A percentile compares a stretch with the other conserved stretches of the same genome.
phyloP scores from a whole-genome alignment of 2,797 vertebrate genomes.

The Nyctibius grandis region DNA sequence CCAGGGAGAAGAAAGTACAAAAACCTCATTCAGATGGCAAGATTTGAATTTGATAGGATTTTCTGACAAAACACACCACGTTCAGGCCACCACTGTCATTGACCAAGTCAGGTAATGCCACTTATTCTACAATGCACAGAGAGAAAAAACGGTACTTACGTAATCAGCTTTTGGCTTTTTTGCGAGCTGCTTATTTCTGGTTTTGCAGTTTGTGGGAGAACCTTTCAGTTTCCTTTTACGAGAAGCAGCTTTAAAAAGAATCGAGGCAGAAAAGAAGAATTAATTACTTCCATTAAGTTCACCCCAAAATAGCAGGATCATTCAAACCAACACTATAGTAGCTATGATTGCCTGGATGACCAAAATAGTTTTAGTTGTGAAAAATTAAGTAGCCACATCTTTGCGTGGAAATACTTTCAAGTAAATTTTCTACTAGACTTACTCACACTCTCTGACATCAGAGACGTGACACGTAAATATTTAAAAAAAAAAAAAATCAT shows the following conservation, averaged over 20 bases:
- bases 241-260: conserved; percentile 61
- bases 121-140: neutral
- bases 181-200: conserved; percentile 64
- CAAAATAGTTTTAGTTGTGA: neutral
- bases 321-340: neutral
- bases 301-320: neutral
- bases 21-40: neutral
- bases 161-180: conserved; percentile 68
- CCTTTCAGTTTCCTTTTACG: conserved; percentile 79
- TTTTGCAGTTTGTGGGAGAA: conserved; percentile 60
- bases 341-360: neutral
- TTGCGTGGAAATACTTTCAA: neutral
- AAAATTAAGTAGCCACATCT: neutral
- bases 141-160: conserved; percentile 61
- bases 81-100: neutral
- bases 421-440: neutral
- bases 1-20: neutral
- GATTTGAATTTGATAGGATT: neutral
- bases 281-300: neutral
- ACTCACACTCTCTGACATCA: neutral
- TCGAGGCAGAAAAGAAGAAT: neutral
- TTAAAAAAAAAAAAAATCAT: neutral
- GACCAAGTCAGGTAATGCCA: neutral
- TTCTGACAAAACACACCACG: neutral
- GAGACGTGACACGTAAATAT: neutral